Percentiles rank a stretch among this genome's conserved stretches.
Evolutionary conservation across 2,113 vertebrate genomes (phyloP).

Genomic region (Mastomys coucha): DNA sequence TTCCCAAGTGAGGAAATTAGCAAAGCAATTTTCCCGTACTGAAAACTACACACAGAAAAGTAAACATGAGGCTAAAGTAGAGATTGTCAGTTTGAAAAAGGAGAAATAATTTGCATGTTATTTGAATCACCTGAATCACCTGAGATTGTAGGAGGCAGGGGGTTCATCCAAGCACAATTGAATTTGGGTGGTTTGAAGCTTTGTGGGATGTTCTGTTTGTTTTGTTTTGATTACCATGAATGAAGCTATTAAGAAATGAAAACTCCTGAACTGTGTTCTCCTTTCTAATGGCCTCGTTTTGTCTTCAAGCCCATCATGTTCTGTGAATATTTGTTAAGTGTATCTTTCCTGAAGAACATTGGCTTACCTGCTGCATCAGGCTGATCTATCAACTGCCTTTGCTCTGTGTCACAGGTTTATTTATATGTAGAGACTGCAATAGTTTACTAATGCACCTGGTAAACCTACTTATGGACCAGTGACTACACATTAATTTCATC

Average conservation of each 20-base stretch:
- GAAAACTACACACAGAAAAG: background rate
- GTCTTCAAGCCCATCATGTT: background rate
- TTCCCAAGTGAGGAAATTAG: background rate
- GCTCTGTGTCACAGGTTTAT: background rate
- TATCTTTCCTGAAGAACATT: accelerated
- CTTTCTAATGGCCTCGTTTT: background rate
- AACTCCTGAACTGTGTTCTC: background rate
- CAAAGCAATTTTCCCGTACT: background rate
- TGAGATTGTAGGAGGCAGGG: background rate
- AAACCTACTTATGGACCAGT: no score
- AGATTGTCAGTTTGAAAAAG: background rate
- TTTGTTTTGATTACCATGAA: background rate
- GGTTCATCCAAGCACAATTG: background rate
- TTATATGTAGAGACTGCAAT: background rate
- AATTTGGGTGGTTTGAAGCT: background rate
- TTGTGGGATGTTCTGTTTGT: background rate
- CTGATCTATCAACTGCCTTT: background rate
- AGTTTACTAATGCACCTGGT: background rate
- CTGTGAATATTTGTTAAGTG: background rate
- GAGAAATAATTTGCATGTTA: background rate
- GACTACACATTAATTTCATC: background rate
- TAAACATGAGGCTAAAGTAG: background rate
- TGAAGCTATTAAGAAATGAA: background rate
- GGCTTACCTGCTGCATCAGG: accelerated
- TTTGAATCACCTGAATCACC: background rate